These are phyloP conservation scores for Malurus elegans DNA, from an alignment of 2,113 vertebrate genomes.

Conservation along the genomic window DNA sequence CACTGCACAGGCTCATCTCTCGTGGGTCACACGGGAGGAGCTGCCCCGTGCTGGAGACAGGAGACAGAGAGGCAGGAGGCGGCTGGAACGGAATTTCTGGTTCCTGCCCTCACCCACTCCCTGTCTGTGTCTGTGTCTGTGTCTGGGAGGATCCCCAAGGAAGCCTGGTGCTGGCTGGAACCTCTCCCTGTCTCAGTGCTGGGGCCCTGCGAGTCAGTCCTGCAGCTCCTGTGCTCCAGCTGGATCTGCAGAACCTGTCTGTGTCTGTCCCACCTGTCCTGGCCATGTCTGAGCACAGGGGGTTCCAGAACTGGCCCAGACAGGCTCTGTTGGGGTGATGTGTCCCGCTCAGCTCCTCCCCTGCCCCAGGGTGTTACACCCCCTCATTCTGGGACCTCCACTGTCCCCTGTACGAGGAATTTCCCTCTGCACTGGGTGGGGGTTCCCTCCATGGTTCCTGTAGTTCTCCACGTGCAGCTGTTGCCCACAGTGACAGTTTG, in stretches of 20 bases:
- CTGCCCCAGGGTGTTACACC: background rate
- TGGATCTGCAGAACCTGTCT: background rate
- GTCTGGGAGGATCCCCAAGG: background rate
- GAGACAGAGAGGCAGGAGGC: accelerated
- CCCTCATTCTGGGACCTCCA: background rate
- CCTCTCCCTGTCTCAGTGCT: background rate
- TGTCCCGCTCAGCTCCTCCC: accelerated
- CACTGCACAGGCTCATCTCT: accelerated
- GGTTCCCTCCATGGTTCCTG: accelerated
- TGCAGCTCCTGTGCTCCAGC: no score
- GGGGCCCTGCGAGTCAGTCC: accelerated
- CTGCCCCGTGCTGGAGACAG: accelerated
- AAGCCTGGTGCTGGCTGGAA: accelerated
- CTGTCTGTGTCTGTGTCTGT: background rate
- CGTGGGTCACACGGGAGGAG: background rate
- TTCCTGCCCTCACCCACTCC: background rate
- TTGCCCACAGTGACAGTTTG: background rate
- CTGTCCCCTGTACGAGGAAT: accelerated
- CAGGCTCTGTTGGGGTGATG: background rate
- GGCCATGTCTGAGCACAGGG: accelerated
- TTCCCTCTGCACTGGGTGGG: background rate
- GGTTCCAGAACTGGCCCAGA: background rate
- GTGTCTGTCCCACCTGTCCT: background rate
- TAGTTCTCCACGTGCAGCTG: background rate
- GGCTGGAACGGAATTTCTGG: background rate